Percentiles rank a stretch among this genome's conserved stretches.
Evolutionary conservation across 1,140 invertebrate genomes (phyloP).

Genomic region (Heliconius himera): DNA sequence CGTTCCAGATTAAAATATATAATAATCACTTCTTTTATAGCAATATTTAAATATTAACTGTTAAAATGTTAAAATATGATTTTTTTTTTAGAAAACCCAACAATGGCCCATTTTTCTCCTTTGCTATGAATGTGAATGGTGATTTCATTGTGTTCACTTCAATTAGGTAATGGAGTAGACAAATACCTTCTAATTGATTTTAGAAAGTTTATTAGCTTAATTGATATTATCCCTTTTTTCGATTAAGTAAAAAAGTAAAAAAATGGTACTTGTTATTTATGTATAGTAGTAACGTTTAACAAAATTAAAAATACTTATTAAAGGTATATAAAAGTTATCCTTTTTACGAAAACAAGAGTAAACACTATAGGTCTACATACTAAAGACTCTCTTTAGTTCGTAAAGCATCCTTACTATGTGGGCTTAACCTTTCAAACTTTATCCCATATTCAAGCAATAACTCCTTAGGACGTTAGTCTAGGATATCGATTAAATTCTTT

Average conservation of each 20-base stretch:
- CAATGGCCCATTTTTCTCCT: background rate
- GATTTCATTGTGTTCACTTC: conserved; percentile 10
- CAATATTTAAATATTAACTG: background rate
- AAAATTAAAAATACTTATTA: background rate
- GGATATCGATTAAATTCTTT: background rate
- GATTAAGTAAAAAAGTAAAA: background rate
- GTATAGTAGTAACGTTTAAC: background rate
- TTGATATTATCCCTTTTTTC: background rate
- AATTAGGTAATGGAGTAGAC: conserved; percentile 8
- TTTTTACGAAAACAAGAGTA: background rate
- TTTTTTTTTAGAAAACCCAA: background rate
- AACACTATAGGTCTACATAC: background rate
- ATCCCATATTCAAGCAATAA: background rate
- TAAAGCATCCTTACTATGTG: background rate
- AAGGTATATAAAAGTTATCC: background rate
- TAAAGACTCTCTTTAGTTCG: background rate
- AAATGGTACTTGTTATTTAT: background rate
- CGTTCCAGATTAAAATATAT: no score
- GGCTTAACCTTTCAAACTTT: background rate
- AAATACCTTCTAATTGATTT: conserved; percentile 22
- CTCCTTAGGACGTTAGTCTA: background rate
- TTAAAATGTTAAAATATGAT: background rate
- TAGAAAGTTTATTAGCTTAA: conserved; percentile 9
- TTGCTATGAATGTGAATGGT: conserved; percentile 4
- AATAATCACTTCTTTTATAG: no score